Percentiles rank a stretch among this genome's conserved stretches.
Conservation (phyloP, 1,140 invertebrate species). For the Drosophila fuyamai region DNA sequence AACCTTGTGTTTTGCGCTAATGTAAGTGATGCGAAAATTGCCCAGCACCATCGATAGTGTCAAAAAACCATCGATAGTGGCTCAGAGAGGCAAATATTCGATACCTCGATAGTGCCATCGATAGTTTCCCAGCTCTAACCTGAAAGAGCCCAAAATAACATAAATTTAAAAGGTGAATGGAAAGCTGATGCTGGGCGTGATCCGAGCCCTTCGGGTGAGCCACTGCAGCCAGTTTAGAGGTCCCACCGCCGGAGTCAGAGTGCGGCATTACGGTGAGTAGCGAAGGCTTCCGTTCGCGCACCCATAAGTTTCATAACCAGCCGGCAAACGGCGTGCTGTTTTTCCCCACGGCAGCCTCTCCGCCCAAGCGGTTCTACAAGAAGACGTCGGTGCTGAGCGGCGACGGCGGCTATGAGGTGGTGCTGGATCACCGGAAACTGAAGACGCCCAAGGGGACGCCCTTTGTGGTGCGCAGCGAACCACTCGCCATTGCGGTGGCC, state of each 20-base stretch:
- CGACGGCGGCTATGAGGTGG: no score
- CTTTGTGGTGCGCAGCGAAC: constrained; percentile 92
- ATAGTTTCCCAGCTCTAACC: no score
- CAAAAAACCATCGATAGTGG: no score
- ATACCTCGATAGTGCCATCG: no score
- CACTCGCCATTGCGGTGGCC: constrained; percentile 95
- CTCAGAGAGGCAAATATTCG: no score
- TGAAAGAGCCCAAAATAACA: not conserved
- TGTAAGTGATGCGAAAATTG: no score
- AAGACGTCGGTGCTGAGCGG: no score
- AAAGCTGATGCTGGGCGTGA: constrained; percentile 23
- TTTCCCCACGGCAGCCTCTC: constrained; percentile 70
- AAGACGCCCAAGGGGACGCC: no score
- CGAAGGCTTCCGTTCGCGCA: not conserved
- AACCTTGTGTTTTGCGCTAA: no score
- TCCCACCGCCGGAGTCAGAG: not conserved
- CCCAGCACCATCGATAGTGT: no score
- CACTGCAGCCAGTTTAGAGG: constrained; percentile 16
- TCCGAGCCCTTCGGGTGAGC: constrained; percentile 34
- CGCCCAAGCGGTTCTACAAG: constrained; percentile 89
- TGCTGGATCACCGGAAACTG: no score
- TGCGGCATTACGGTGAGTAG: constrained; percentile 60
- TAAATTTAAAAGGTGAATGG: constrained; percentile 30
- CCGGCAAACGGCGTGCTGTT: constrained; percentile 7
- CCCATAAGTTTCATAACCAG: constrained; percentile 63